Evolutionary conservation across 2,797 vertebrate species (phyloP), one percentile per base, ranked within the genome.

Genomic region (Dendrocincla fuliginosa): DNA sequence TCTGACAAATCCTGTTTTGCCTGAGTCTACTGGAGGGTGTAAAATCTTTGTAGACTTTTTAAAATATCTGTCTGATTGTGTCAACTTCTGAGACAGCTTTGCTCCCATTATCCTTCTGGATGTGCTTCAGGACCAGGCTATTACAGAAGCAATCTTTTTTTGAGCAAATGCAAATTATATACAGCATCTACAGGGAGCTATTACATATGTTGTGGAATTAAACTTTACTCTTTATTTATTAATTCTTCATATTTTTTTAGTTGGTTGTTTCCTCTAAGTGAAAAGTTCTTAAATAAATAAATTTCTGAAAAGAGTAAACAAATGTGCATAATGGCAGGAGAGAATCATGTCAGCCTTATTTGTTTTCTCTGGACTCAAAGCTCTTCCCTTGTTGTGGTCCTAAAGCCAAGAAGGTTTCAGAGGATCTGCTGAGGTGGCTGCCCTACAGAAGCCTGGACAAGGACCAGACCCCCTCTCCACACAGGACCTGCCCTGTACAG

Each of bases 1-100:
- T 83, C 84, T 80, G 89, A 88, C 83, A 86, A 68, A 75, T 85
- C n/a, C 69, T 81, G 46, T 85, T 95, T 68, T 61, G 30, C 46
- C 23, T 33, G 69, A 60, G 35, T 57, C 64, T 50, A 50, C 39
- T 71, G 61, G 23, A 83, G 85, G 47, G 28, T 3, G 10, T 53
- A 71, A 89, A 81, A 88, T 77, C 65, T 86, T 86, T 1, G 4
- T 5, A 68, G 73, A 18, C 24, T 78, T 88, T 81, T 84, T 0
- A 44, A 94, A 91, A 78, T 83, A 47, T 80, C 78, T 77, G 13
- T 67, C 79, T 83, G 68, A 70, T 60, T 74, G n/a, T 76, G 68
- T 87, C 57, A 90, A 49, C 53, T 88, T 88, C 76, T 80, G 41
- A 68, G 47, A 37, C 68, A 85, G 25, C 52, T 32, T 68, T 74